Percentiles rank a stretch among this genome's conserved stretches.
phyloP scores from a whole-genome alignment of 2,797 vertebrate genomes.

The Mionectes olivaceus region DNA sequence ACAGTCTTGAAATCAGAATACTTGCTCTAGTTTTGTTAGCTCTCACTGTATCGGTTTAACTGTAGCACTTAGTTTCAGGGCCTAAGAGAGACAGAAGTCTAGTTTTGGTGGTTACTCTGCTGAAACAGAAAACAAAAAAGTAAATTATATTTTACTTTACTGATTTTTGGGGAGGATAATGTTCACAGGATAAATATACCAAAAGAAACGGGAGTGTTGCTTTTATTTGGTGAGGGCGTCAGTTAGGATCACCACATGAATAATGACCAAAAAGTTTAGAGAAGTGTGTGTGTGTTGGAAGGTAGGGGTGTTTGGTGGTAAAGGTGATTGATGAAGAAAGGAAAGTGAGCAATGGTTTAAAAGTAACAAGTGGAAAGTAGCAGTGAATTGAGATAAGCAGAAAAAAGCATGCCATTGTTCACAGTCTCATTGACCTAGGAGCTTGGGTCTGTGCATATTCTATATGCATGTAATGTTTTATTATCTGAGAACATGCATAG shows the following conservation, averaged over 20 bases:
- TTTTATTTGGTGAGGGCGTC: not conserved
- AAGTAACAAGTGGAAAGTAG: not conserved
- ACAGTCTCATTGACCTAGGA: not conserved
- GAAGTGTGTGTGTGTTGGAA: not conserved
- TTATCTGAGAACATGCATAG: not conserved
- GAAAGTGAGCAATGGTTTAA: not conserved
- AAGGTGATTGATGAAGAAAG: not conserved
- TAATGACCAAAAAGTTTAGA: not conserved
- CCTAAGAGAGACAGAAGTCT: constrained; percentile 72
- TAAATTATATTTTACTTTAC: constrained; percentile 63
- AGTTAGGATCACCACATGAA: not conserved
- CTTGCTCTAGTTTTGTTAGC: constrained; percentile 74
- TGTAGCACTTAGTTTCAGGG: constrained; percentile 81
- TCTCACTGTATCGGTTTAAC: constrained; percentile 78
- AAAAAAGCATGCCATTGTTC: not conserved
- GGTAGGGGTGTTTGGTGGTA: not conserved
- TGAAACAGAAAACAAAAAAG: constrained; percentile 81
- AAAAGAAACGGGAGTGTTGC: not conserved
- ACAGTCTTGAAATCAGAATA: constrained; percentile 75
- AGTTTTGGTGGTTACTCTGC: constrained; percentile 83
- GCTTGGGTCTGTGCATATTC: not conserved
- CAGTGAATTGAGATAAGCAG: not conserved
- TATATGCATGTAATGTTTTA: not conserved
- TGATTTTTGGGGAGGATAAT: not conserved
- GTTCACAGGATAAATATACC: not conserved